These are phyloP conservation scores for Geococcyx californianus DNA, from an alignment of 2,113 vertebrate species.

Conservation along the genomic window DNA sequence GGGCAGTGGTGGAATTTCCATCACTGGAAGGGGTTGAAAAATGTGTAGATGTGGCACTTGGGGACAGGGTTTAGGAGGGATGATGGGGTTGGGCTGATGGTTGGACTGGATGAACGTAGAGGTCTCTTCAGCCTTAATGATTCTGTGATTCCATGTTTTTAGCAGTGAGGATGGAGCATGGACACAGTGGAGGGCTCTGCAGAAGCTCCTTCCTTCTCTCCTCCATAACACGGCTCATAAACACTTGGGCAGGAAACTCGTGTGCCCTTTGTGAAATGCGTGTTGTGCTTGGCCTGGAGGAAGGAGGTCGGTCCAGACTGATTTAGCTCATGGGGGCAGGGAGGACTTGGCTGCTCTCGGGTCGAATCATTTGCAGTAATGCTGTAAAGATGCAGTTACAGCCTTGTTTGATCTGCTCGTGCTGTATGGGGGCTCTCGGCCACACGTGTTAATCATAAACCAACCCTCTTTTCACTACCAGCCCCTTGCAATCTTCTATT, in stretches of 20 bases:
- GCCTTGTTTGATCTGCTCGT: not conserved
- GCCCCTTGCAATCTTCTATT: not conserved
- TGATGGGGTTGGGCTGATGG: no score
- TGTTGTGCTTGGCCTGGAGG: not conserved
- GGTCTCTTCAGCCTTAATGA: no score
- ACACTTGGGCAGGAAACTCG: not conserved
- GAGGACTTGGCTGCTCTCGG: not conserved
- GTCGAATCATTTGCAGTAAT: not conserved
- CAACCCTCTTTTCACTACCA: not conserved
- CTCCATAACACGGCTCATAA: not conserved
- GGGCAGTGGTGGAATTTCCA: no score
- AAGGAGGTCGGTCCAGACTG: not conserved
- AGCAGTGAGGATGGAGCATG: no score
- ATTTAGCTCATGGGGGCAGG: not conserved
- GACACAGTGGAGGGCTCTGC: rapidly evolving
- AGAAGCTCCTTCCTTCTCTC: not conserved
- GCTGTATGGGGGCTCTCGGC: not conserved
- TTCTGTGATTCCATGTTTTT: no score
- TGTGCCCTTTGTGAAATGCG: rapidly evolving
- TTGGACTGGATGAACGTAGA: no score
- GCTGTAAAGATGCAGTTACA: not conserved
- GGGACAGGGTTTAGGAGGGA: no score
- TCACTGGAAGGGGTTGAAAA: no score
- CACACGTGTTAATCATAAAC: not conserved
- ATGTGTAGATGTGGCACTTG: no score